Conservation (phyloP, 2,888 invertebrate genomes). For the Ptilodon capucinus region DNA sequence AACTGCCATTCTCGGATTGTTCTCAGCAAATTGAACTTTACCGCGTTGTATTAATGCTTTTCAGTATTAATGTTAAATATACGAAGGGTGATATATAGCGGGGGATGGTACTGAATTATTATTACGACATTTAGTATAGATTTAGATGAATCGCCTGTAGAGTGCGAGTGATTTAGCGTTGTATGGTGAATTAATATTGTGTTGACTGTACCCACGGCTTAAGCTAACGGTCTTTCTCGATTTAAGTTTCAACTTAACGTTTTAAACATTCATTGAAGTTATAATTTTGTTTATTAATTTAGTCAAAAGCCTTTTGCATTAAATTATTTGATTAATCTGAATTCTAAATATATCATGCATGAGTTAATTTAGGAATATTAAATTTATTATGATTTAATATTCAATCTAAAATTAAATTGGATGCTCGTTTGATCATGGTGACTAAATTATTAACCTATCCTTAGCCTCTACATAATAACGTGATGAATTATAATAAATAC, state of each 20-base stretch:
- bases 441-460: too few species aligned
- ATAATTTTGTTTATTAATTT: too few species aligned
- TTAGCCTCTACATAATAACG: too few species aligned
- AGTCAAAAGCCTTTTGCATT: too few species aligned
- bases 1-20: constrained; percentile 31
- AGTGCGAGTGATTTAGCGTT: constrained; percentile 31
- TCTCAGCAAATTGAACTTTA: constrained; percentile 27
- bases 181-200: constrained; percentile 24
- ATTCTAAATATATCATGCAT: too few species aligned
- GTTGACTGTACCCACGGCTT: constrained; percentile 26
- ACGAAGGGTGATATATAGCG: constrained; percentile 23
- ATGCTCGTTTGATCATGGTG: too few species aligned
- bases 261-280: too few species aligned
- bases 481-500: too few species aligned
- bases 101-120: constrained; percentile 36
- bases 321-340: too few species aligned
- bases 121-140: constrained; percentile 40
- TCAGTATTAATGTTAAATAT: constrained; percentile 15
- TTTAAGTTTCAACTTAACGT: neutral
- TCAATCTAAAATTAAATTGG: too few species aligned
- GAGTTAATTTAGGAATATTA: too few species aligned
- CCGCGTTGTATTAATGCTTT: constrained; percentile 14
- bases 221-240: neutral
- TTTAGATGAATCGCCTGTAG: constrained; percentile 43
- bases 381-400: too few species aligned